Base-by-base conservation (phyloP, 2,113 vertebrate genomes). In the Chauna torquata region DNA sequence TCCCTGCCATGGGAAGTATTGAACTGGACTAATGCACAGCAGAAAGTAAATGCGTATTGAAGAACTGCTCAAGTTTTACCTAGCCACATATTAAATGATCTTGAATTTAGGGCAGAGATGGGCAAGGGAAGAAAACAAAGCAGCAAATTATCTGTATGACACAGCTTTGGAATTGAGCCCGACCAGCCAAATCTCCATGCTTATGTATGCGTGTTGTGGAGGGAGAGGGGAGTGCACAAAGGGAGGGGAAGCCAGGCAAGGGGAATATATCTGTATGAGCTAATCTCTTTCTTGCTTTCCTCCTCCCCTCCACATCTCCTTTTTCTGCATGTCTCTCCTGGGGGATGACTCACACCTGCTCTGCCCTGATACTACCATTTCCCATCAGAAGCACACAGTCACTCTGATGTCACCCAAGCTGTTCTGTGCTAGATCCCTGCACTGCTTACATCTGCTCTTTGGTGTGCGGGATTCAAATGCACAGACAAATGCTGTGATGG, bases 321-420 rank as follows among this genome's bases (percentile, higher is more conserved):
- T 87, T 94, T 86, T 84, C 86, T 97, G 78, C 70, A 75, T 82
- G 40, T 84, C 54, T 95, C 97, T 97, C 97, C 76, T 88, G 98
- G 97, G 98, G 97, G 95, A 97, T 98, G 98, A 98, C 93, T 98
- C 97, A 98, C 97, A 98, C 97, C 97, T 98, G 97, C 96, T 97
- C 95, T 98, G 94, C 97, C 96, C 96, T 97, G 96, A 95, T 97
- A 90, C 74, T 71, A 97, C 96, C 90, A 96, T 96, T 97, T 97
- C 97, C 95, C 97, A 97, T 97, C 96, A 97, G 96, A 97, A 89
- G 92, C 42, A 92, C 95, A 88, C 93, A 98, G 96, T 88, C 89
- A 96, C 96, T 94, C 98, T 98, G 97, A 97, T 98, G 96, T 98
- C 97, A 97, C 96, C 96, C 95, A 97, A 95, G 96, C 97, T 98